phyloP scores from a whole-genome alignment of 2,888 invertebrate genomes.

The Caenorhabditis macrosperma region DNA sequence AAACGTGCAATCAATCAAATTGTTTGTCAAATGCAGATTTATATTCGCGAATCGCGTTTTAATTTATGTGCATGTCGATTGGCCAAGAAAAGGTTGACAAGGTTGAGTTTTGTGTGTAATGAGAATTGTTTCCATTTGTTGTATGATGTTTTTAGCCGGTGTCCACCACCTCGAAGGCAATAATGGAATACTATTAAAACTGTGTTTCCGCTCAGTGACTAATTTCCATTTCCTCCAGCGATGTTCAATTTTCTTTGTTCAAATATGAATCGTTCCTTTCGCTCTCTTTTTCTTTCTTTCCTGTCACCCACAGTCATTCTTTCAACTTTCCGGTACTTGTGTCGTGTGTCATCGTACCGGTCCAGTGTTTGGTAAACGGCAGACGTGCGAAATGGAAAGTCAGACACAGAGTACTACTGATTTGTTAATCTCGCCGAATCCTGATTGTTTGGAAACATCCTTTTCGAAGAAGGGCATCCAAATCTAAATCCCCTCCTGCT shows the following conservation, averaged over 20 bases:
- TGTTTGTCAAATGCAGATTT: conserved; percentile 9
- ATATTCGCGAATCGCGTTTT: background rate
- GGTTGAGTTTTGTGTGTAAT: no score
- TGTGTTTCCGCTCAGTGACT: conserved; percentile 49
- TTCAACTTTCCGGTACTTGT: conserved; percentile 38
- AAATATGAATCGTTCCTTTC: conserved; percentile 49
- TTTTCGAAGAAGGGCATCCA: conserved; percentile 4
- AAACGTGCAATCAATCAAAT: conserved; percentile 23
- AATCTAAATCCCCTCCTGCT: conserved; percentile 24
- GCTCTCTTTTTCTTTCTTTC: conserved; percentile 16
- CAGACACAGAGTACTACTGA: background rate
- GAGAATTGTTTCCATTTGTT: no score
- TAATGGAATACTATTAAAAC: conserved; percentile 52
- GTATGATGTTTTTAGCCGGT: background rate
- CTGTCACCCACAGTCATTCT: conserved; percentile 35
- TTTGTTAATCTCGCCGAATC: conserved; percentile 38
- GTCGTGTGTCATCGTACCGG: conserved; percentile 46
- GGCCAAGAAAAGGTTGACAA: conserved; percentile 10
- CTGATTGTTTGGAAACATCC: conserved; percentile 25
- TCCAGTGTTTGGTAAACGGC: conserved; percentile 33
- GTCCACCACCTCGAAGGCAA: conserved; percentile 6
- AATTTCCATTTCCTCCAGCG: conserved; percentile 47
- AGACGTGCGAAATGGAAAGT: conserved; percentile 36
- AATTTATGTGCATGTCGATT: conserved; percentile 56
- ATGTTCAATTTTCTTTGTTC: conserved; percentile 51